phyloP scores from a whole-genome alignment of 2,797 vertebrate genomes.

The Onychomys leucogaster region DNA sequence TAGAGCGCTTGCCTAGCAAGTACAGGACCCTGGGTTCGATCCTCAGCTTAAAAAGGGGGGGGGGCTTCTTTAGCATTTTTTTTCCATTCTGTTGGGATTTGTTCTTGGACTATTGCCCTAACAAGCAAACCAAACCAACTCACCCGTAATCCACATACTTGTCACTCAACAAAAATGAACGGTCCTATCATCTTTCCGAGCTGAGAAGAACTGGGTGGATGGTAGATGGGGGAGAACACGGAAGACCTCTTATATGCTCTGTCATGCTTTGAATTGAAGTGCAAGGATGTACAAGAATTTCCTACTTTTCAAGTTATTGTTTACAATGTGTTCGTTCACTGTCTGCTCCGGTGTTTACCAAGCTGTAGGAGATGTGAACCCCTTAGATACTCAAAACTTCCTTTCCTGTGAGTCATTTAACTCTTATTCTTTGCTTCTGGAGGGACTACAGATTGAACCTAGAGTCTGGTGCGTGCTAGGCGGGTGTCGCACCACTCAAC shows the following conservation, averaged over 20 bases:
- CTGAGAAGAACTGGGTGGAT: not conserved
- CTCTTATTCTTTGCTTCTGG: not conserved
- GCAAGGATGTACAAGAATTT: not conserved
- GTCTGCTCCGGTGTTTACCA: not conserved
- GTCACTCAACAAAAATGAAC: slow-evolving; percentile 16
- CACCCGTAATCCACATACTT: slow-evolving; percentile 37
- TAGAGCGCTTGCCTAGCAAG: too few relatives aligned
- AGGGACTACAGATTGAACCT: not conserved
- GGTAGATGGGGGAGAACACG: not conserved
- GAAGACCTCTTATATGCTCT: not conserved
- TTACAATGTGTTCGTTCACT: not conserved
- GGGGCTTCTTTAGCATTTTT: slow-evolving; percentile 22
- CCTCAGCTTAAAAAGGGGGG: too few relatives aligned
- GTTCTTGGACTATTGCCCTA: slow-evolving; percentile 55
- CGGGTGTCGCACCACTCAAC: not conserved
- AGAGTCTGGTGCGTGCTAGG: not conserved
- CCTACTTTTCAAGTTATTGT: not conserved
- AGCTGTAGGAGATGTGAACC: not conserved
- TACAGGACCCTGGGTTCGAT: too few relatives aligned
- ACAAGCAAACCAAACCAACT: slow-evolving; percentile 35
- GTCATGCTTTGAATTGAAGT: slow-evolving; percentile 37
- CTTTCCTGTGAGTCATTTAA: slow-evolving; percentile 17
- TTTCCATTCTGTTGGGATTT: slow-evolving; percentile 60
- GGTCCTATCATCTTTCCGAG: not conserved
- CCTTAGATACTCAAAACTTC: not conserved